A percentile compares a stretch with the other conserved stretches of the same genome.
These are phyloP conservation scores for Alethe castanea DNA, from an alignment of 2,113 vertebrate genomes.

Conservation along the genomic window DNA sequence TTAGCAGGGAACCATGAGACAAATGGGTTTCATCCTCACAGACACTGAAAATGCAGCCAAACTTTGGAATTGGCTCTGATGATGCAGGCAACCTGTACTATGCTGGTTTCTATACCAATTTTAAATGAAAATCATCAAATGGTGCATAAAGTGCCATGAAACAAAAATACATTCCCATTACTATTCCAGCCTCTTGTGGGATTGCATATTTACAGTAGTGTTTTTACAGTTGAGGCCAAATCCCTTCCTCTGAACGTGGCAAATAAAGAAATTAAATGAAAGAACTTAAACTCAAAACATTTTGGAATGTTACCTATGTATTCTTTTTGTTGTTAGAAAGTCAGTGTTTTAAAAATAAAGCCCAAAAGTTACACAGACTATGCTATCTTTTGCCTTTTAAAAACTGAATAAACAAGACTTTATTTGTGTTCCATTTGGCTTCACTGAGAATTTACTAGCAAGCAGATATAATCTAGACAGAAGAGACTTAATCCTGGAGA, in stretches of 20 bases:
- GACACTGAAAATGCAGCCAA: neutral
- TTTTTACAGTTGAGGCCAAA: neutral
- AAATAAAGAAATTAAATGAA: neutral
- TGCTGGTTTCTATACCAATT: neutral
- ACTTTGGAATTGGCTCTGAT: neutral
- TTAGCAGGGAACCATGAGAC: neutral
- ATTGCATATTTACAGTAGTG: neutral
- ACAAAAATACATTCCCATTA: neutral
- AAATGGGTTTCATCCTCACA: neutral
- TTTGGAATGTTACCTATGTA: neutral
- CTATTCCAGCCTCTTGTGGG: neutral
- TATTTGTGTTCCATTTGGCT: neutral
- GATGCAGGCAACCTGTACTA: neutral
- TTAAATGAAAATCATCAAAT: neutral
- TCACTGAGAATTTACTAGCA: neutral
- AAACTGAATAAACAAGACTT: neutral
- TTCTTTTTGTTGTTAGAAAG: neutral
- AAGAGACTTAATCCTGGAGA: constrained; percentile 15
- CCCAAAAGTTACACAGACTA: neutral
- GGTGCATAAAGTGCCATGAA: neutral
- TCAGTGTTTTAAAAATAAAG: neutral
- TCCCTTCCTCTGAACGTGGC: neutral
- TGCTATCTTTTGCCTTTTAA: neutral
- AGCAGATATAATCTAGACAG: neutral
- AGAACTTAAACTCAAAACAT: neutral